Evolutionary conservation across 2,797 vertebrate genomes (phyloP).

Genomic region (Loris lydekkerianus): DNA sequence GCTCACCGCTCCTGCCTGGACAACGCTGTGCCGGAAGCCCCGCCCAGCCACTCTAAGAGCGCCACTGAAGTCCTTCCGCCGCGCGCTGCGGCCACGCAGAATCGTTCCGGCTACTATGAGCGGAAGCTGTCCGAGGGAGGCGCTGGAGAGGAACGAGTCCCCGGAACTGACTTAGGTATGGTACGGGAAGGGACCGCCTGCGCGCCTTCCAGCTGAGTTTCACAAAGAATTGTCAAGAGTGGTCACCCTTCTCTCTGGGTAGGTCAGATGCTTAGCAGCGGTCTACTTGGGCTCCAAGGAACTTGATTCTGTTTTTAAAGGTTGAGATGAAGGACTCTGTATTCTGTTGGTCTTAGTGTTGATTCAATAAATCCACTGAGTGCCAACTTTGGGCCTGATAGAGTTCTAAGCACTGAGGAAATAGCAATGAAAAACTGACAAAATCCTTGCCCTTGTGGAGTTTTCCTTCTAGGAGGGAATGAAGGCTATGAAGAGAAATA

Average conservation of each 20-base stretch:
- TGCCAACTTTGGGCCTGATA: neutral
- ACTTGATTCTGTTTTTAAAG: neutral
- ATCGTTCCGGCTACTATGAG: constrained; percentile 61
- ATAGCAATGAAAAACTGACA: neutral
- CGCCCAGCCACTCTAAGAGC: rapidly evolving
- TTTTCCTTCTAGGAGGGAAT: neutral
- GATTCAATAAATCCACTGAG: neutral
- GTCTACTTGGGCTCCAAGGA: neutral
- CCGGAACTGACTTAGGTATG: rapidly evolving
- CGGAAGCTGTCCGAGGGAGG: rapidly evolving
- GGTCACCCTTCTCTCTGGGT: neutral
- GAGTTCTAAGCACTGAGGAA: neutral
- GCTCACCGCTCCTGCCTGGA: rapidly evolving
- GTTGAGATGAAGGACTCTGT: neutral
- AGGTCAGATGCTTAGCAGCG: neutral
- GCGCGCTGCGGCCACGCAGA: rapidly evolving
- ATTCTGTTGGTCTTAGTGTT: neutral
- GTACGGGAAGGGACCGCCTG: rapidly evolving
- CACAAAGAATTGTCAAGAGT: neutral
- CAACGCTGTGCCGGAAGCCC: constrained; percentile 24
- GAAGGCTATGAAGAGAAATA: neutral
- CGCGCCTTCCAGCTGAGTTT: neutral
- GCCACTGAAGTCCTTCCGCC: neutral
- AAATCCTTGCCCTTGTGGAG: neutral
- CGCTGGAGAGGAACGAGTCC: rapidly evolving